Evolutionary conservation across 2,113 vertebrate species (phyloP).

Genomic region (Myotis yumanensis): DNA sequence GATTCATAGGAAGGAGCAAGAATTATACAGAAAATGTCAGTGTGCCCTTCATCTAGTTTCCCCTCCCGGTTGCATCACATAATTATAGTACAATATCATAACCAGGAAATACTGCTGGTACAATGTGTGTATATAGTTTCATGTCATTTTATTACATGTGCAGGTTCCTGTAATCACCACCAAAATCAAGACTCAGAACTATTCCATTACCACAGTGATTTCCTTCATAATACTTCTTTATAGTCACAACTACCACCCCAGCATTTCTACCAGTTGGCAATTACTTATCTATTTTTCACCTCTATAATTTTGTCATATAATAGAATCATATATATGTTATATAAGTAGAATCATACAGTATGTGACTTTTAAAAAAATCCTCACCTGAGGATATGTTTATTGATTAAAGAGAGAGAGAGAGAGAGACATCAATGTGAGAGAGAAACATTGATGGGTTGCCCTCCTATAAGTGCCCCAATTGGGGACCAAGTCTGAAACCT

Average conservation of each 20-base stretch:
- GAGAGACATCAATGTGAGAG: too few species aligned
- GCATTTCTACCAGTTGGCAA: neutral
- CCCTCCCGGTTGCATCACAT: neutral
- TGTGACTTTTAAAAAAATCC: neutral
- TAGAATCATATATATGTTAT: neutral
- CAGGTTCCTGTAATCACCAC: neutral
- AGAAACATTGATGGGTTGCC: too few species aligned
- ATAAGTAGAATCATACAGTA: neutral
- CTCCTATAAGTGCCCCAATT: too few species aligned
- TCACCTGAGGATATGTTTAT: too few species aligned
- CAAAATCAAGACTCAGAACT: neutral
- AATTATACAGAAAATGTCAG: constrained; percentile 18
- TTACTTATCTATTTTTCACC: neutral
- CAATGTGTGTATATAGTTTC: neutral
- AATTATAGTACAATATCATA: neutral
- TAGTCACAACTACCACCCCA: neutral
- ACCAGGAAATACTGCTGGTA: neutral
- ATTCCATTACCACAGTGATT: neutral
- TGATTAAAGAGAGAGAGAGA: too few species aligned
- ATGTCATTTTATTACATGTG: neutral
- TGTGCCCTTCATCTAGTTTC: neutral
- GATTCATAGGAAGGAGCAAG: constrained; percentile 3
- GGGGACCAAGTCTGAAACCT: too few species aligned
- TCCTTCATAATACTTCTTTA: neutral
- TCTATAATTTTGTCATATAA: neutral